Evolutionary conservation across 2,888 invertebrate genomes (phyloP), one percentile per base, ranked within the genome.

Genomic region (Machimus rusticus): DNA sequence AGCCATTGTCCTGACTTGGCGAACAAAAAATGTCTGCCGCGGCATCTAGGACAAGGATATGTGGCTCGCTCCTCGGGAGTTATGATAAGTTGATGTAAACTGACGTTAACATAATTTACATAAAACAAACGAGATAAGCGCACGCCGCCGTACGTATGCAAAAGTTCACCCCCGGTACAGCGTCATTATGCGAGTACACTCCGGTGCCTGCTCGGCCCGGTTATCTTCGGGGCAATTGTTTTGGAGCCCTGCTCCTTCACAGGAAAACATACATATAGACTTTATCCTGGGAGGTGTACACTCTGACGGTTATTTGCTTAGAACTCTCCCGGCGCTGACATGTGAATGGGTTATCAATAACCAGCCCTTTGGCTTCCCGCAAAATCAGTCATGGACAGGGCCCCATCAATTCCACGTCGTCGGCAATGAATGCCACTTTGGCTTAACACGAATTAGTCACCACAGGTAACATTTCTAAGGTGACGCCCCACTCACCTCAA

Each of bases 41-140:
- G 31, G 34, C 37, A 76, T 76, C 14, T 76, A 76, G 76, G 37
- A 39, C 78, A 78, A 78, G 43, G 78, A 37, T 78, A 78, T 78
- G 78, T 78, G 78, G 78, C 43, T 78, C 43, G 78, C 43, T 78
- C 78, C 39, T 78, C 78, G 43, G 43, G 78, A 78, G 23, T 78
- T 78, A 78, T 78, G 78, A 81, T 81, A 81, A 81, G 51, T 81
- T 81, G 81, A 81, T 55, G 81, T 81, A 81, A 55, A 55, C 81
- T 81, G 51, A 81, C 81, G 81, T 81, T 55, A 81, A 55, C 55
- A 55, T 81, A 34, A 55, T 81, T 81, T 81, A 55, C 81, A 81
- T 81, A 55, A 81, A 81, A 81, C 55, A 81, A 81, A 55, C 55
- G 81, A 81, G 81, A 81, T 81, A 81, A 81, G 81, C 55, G 81